Evolutionary conservation across 1,140 invertebrate species (phyloP).

Genomic region (Bemisia tabaci): DNA sequence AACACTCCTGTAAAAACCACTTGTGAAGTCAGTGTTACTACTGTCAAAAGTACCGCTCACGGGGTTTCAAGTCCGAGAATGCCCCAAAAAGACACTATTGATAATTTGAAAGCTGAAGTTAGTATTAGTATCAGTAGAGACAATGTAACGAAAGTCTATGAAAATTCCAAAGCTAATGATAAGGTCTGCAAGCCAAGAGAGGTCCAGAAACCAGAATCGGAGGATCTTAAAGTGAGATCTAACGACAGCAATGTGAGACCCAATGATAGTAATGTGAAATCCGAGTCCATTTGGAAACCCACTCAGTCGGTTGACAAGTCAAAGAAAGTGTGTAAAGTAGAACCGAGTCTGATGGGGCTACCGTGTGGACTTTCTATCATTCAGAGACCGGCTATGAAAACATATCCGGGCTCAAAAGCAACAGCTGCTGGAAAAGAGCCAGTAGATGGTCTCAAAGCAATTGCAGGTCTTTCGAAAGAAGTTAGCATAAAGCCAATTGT

Average conservation of each 20-base stretch:
- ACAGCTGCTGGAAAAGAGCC: background rate
- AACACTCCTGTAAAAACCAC: background rate
- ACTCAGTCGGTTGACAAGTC: background rate
- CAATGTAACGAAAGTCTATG: background rate
- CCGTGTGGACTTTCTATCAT: background rate
- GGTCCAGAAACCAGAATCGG: background rate
- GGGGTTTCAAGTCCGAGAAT: no score
- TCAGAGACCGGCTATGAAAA: conserved; percentile 1
- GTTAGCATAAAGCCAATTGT: background rate
- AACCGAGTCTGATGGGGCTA: background rate
- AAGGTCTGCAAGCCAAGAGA: background rate
- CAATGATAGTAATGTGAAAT: background rate
- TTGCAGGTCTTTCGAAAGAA: background rate
- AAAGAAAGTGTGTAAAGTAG: background rate
- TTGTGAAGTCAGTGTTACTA: background rate
- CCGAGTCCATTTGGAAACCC: background rate
- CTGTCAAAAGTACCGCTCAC: background rate
- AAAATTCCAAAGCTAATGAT: background rate
- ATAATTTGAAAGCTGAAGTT: background rate
- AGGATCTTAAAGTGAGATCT: background rate
- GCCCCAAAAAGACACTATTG: background rate
- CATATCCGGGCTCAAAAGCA: conserved; percentile 5
- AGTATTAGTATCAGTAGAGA: background rate
- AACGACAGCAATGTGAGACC: background rate
- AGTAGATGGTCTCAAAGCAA: background rate